Percentiles rank a stretch among this genome's conserved stretches.
phyloP scores from a whole-genome alignment of 2,888 invertebrate species.

The Tupiocoris notatus region DNA sequence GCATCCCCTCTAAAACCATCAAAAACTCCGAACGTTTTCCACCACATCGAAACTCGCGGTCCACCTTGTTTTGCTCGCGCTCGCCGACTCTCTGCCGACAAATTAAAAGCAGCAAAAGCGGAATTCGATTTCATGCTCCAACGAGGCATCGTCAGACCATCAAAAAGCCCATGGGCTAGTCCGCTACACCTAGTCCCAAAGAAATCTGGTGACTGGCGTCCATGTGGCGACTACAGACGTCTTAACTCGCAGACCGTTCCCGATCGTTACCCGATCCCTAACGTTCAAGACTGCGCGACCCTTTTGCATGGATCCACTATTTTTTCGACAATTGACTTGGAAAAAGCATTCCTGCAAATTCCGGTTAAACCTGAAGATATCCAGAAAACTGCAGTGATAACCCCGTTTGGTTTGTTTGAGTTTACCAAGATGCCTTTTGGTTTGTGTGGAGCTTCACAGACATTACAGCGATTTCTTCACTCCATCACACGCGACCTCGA shows the following conservation, averaged over 20 bases:
- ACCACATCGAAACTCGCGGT: slow-evolving; percentile 16
- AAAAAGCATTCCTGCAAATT: not conserved
- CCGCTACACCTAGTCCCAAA: slow-evolving; percentile 1
- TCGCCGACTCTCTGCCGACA: slow-evolving; percentile 5
- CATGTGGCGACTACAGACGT: not conserved
- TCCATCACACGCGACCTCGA: slow-evolving; percentile 43
- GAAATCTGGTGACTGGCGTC: slow-evolving; percentile 11
- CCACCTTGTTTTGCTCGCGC: slow-evolving; percentile 18
- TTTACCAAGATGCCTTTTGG: no score
- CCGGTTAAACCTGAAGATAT: no score
- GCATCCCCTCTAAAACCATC: no score
- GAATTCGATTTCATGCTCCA: slow-evolving; percentile 20
- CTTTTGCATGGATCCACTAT: no score
- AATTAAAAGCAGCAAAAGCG: slow-evolving; percentile 10
- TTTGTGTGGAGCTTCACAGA: slow-evolving; percentile 49
- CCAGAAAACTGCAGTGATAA: no score
- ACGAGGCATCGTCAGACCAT: slow-evolving; percentile 5
- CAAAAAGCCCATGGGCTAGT: slow-evolving; percentile 11
- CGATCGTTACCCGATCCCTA: slow-evolving; percentile 51
- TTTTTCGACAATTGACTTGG: no score
- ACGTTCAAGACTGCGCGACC: no score
- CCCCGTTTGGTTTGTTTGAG: no score
- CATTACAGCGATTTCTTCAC: slow-evolving; percentile 50
- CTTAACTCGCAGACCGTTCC: slow-evolving; percentile 2
- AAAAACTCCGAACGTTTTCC: not conserved